Base-by-base conservation (phyloP, 2,888 invertebrate species). In the Sericinus montela region DNA sequence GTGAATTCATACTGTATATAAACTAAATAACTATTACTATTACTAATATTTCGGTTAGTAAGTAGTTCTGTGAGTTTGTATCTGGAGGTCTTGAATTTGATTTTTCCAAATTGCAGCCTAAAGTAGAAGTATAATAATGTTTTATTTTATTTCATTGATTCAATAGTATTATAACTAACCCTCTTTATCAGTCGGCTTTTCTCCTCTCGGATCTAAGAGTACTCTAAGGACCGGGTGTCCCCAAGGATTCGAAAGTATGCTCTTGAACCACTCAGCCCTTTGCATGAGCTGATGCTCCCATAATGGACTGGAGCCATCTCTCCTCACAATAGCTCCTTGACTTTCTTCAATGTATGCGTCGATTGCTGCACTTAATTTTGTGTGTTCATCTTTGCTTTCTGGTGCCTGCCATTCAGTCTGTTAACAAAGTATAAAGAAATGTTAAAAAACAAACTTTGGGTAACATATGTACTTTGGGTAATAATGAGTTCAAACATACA, bases 181-280 rank as follows among this genome's bases (percentile, higher is more conserved):
- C 57, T 85, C 74, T 29, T 79, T 62, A 51, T 86, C 75, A 3
- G 62, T 67, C 38, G 89, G 84, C 55, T 87, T 78, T 51, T 74
- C 75, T 68, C 90, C 91, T 41, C 88, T 87, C 48, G 90, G 83
- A 63, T 91, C 84, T 56, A 92, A 80, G 46, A 93, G 72, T 23
- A 83, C 75, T 66, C 88, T 84, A 36, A 93, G 84, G 48, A 90
- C 86, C 23, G 89, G 87, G 62, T 88, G 87, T 1, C 90, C 91
- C 87, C 91, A 91, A 32, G 91, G 88, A 57, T 89, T 87, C 39
- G 74, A 71, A 54, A 90, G 75, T 47, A 85, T 77, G 38, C 68
- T 70, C 62, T 82, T 86, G 67, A 90, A 91, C 92, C 91, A 92
- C 65, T 87, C 80, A 47, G 90, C 91, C 52, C 90, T 81, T 59